A percentile compares a stretch with the other conserved stretches of the same genome.
Evolutionary conservation across 2,888 invertebrate genomes (phyloP).

Genomic region (Eustalomyia histrio): DNA sequence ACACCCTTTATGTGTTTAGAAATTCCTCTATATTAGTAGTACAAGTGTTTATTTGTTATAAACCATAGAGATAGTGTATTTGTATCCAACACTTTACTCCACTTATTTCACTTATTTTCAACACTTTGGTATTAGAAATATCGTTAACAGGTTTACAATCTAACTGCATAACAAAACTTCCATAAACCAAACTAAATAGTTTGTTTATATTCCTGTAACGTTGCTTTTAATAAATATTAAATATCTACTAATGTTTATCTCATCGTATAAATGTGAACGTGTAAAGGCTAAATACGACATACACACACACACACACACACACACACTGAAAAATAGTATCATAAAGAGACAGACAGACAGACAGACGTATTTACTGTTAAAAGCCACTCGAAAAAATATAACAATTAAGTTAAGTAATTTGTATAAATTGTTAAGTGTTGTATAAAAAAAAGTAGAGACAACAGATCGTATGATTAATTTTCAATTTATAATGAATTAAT

Average conservation of each 20-base stretch:
- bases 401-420: conserved; percentile 21
- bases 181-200: background rate
- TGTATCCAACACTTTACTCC: conserved; percentile 17
- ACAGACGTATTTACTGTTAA: background rate
- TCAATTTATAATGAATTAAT: background rate
- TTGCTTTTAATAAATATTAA: conserved; percentile 27
- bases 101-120: conserved; percentile 35
- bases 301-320: background rate
- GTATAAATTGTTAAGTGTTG: conserved; percentile 1
- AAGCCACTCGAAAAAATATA: background rate
- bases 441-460: background rate
- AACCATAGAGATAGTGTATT: conserved; percentile 30
- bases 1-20: no score
- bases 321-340: background rate
- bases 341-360: no score
- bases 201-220: background rate
- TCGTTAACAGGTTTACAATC: conserved; percentile 22
- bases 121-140: conserved; percentile 26
- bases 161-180: conserved; percentile 1
- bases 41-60: conserved; percentile 5
- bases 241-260: conserved; percentile 21
- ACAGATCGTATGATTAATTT: conserved; percentile 13
- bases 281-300: background rate
- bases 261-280: background rate
- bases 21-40: no score